Evolutionary conservation across 2,888 invertebrate species (phyloP).

Genomic region (Drosophila peninsularis): DNA sequence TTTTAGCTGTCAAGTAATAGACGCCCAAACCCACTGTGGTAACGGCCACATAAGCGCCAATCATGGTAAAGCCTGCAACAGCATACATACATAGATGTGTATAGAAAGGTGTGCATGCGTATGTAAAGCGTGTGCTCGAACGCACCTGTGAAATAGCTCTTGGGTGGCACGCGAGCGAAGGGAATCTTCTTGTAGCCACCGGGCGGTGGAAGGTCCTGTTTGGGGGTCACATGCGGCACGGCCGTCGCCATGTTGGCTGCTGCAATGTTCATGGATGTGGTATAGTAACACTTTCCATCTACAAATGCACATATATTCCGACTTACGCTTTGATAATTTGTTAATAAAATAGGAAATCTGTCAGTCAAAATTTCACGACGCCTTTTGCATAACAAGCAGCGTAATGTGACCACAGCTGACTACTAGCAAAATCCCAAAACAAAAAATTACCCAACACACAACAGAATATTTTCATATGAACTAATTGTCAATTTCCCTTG

Average conservation of each 20-base stretch:
- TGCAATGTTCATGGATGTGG: conserved; percentile 11
- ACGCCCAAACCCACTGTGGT: conserved; percentile 87
- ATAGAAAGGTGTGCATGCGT: neutral
- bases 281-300: neutral
- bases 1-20: conserved; percentile 86
- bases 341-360: conserved; percentile 37
- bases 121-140: conserved; percentile 8
- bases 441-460: neutral
- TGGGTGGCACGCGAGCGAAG: conserved; percentile 90
- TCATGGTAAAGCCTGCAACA: conserved; percentile 87
- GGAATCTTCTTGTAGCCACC: conserved; percentile 94
- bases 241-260: conserved; percentile 71
- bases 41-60: conserved; percentile 87
- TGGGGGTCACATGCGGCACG: conserved; percentile 82
- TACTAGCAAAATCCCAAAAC: conserved; percentile 21
- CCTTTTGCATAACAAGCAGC: conserved; percentile 80
- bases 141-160: conserved; percentile 89
- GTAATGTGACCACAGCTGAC: conserved; percentile 48
- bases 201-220: conserved; percentile 96
- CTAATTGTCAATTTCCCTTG: neutral
- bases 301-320: neutral
- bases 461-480: neutral
- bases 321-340: conserved; percentile 56
- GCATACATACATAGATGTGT: too few relatives aligned
- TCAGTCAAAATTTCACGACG: conserved; percentile 66